A percentile compares a stretch with the other conserved stretches of the same genome.
These are phyloP conservation scores for Xiphydria camelus DNA, from an alignment of 2,888 invertebrate species.

Conservation along the genomic window DNA sequence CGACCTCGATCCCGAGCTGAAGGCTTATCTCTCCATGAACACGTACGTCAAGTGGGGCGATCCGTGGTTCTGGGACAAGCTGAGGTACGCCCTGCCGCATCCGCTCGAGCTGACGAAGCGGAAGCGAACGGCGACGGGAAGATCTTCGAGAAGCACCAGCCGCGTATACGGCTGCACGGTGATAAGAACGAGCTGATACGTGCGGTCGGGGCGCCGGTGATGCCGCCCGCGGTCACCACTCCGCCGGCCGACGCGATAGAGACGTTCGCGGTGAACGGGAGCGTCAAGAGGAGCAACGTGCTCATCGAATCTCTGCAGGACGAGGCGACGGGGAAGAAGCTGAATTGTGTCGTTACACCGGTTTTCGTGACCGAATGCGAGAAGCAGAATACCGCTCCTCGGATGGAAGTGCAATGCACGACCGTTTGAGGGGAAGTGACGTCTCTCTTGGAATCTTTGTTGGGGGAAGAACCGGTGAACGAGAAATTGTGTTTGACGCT, in stretches of 20 bases:
- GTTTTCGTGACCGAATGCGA: no score
- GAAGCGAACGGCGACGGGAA: constrained; percentile 18
- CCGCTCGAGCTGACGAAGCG: constrained; percentile 61
- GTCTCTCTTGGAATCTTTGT: no score
- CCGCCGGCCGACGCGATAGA: constrained; percentile 47
- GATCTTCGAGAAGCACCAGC: constrained; percentile 37
- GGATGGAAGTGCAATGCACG: constrained; percentile 32
- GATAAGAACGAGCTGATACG: constrained; percentile 47
- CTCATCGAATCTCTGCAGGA: constrained; percentile 1
- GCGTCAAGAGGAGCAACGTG: constrained; percentile 1
- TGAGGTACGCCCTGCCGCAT: constrained; percentile 46
- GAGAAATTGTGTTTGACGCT: no score
- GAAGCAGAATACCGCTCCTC: no score
- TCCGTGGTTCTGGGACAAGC: constrained; percentile 75
- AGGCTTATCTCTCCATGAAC: constrained; percentile 69
- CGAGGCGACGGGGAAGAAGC: neutral
- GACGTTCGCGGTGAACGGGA: constrained; percentile 33
- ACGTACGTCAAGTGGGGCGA: constrained; percentile 80
- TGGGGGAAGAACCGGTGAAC: no score
- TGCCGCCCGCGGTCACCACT: constrained; percentile 34
- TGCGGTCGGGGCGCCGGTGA: constrained; percentile 22
- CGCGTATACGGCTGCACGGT: constrained; percentile 25
- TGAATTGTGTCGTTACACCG: no score
- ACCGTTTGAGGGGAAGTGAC: constrained; percentile 37
- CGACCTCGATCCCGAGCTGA: constrained; percentile 66